Base-by-base conservation (phyloP, 2,797 vertebrate species). In the Sebastes cheni region DNA sequence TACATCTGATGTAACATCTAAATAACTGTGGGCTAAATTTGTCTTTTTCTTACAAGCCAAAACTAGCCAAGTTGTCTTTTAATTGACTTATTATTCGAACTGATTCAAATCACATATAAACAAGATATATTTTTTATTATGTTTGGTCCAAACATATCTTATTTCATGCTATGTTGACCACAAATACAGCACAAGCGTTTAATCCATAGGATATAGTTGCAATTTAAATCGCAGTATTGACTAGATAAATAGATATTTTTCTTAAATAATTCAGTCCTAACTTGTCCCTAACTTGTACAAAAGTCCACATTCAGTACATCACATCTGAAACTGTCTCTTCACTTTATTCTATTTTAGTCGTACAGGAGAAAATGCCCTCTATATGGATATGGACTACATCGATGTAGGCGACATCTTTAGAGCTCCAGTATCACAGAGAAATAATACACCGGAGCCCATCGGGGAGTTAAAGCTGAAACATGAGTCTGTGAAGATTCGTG, bases 391-490 rank as follows among this genome's bases (percentile, higher is more conserved):
- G 14, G 9, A 50, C 27, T 58, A 30, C 55, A 25, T 80, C 39
- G 22, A 88, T 58, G 78, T 29, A 61, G 39, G 67, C 16, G 11
- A 79, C 69, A 55, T 59, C 18, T 79, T 68, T 29, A 65, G 61
- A 77, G 77, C 78, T 81, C 66, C 67, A 72, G 16, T 77, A 59
- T 87, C 78, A 70, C 54, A 69, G 64, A 72, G 62, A 77, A 72
- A 81, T 72, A 68, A 77, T 72, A 75, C 61, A 75, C 64, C 25
- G 10, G 30, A 29, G 55, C 16, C 68, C 75, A 73, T 52, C 36
- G 8, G 71, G 64, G 71, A 70, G 50, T 52, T 50, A 14, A 22
- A 56, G 52, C 67, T 58, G 72, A 65, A 77, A 81, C 27, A 69
- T 1, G 54, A 42, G 54, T 65, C 50, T 27, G 62, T 62, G 46